Evolutionary conservation across 2,113 vertebrate species (phyloP).

Genomic region (Hippocampus zosterae): DNA sequence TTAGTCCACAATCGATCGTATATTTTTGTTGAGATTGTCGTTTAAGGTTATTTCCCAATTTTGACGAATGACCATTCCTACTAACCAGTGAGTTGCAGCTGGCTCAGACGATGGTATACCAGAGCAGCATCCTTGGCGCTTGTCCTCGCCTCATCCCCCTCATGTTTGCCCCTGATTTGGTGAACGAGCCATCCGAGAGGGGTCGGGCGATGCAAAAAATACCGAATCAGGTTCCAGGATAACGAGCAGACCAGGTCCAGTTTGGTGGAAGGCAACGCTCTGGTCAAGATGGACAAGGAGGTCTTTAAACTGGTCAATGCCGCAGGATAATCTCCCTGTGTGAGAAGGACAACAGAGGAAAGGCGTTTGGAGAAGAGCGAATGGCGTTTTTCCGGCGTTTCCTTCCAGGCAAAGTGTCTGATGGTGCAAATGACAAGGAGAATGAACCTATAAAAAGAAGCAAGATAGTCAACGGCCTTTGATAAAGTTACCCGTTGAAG

Average conservation of each 20-base stretch:
- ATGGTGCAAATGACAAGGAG: no score
- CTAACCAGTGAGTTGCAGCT: constrained; percentile 92
- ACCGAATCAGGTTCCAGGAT: constrained; percentile 94
- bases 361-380: neutral
- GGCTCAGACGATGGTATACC: constrained; percentile 89
- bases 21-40: neutral
- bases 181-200: constrained; percentile 90
- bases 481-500: no score
- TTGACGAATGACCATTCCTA: neutral
- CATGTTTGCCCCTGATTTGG: constrained; percentile 82
- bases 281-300: constrained; percentile 83
- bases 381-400: neutral
- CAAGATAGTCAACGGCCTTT: no score
- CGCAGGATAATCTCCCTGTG: constrained; percentile 84
- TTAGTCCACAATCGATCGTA: no score
- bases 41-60: neutral
- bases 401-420: no score
- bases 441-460: no score
- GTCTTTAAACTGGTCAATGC: constrained; percentile 85
- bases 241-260: constrained; percentile 89
- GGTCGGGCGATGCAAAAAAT: constrained; percentile 85
- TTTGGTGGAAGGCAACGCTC: constrained; percentile 82
- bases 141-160: constrained; percentile 88
- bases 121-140: constrained; percentile 86
- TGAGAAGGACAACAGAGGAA: neutral